Evolutionary conservation across 2,113 vertebrate genomes (phyloP), one percentile per base, ranked within the genome.

Genomic region (Peromyscus californicus): DNA sequence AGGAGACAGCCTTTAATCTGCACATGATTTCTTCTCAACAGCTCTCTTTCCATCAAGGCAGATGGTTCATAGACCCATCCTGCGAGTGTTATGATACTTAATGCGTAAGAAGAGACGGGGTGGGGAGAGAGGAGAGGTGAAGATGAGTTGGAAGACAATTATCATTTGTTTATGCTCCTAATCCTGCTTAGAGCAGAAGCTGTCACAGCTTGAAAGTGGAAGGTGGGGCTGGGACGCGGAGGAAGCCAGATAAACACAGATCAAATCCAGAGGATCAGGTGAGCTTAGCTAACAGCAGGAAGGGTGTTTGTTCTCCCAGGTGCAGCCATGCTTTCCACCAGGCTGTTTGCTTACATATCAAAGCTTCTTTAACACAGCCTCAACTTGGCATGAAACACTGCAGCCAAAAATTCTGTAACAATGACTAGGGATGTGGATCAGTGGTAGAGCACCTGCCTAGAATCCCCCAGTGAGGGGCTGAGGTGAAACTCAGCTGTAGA

Each of bases 1-100:
- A 95, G 95, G 95, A 97, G 92, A 93, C 96, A 92, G 94, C 82
- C 90, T 90, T 90, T 97, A n/a, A 97, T 95, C 91, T 89, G 89
- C 94, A 79, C 93, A 61, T 91, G 95, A 97, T 94, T 96, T 97
- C 97, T 96, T 76, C 76, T 96, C 84, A 83, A 93, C 82, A 67
- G 92, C 69, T 86, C 95, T 92, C 80, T 90, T 91, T 61, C 12
- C 42, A 65, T 65, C 33, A 57, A 74, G 93, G 96, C 96, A 96
- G 92, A 97, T 92, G 97, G 95, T 86, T 95, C 90, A 67, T 51
- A 89, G 96, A 69, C 92, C 88, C 59, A 69, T 91, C 90, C 92
- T 93, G 76, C 7, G 72, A 97, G 70, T 87, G 96, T 91, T 93
- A 90, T 89, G 93, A 93, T 92, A 94, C 92, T 98, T 95, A 90